Conservation (phyloP, 2,113 vertebrate genomes). For the Crotalus helleri region DNA sequence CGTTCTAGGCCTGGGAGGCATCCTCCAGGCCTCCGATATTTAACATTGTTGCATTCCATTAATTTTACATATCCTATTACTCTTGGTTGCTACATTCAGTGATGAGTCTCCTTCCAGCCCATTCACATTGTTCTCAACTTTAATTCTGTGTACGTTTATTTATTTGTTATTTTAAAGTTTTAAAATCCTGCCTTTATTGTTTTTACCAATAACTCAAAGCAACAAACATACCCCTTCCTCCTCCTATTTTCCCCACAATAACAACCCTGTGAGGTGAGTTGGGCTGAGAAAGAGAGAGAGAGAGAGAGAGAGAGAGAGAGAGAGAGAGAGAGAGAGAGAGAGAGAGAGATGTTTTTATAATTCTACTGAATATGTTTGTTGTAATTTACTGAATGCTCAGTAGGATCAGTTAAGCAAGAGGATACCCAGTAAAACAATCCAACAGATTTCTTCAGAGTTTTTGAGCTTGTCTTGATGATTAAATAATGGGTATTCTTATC, state of each 20-base stretch:
- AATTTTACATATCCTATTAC: neutral
- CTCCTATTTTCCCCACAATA: neutral
- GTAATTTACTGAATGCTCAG: neutral
- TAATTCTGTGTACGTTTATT: too few species aligned
- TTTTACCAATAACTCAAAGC: neutral
- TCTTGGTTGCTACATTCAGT: neutral
- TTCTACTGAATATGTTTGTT: neutral
- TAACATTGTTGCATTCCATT: neutral
- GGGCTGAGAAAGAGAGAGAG: neutral
- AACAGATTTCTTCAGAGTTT: neutral
- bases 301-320: neutral
- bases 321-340: neutral
- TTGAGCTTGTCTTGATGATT: neutral
- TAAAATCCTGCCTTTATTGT: neutral
- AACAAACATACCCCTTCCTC: neutral
- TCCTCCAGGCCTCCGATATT: too few species aligned
- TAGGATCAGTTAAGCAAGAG: neutral
- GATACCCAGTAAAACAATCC: neutral
- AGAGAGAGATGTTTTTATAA: neutral
- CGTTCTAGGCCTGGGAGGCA: too few species aligned
- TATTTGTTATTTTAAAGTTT: neutral
- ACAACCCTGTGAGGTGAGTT: neutral
- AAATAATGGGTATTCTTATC: neutral
- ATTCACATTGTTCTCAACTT: too few species aligned
- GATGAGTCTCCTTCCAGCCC: neutral